phyloP scores from a whole-genome alignment of 2,113 vertebrate genomes.

The Lagopus leucura region DNA sequence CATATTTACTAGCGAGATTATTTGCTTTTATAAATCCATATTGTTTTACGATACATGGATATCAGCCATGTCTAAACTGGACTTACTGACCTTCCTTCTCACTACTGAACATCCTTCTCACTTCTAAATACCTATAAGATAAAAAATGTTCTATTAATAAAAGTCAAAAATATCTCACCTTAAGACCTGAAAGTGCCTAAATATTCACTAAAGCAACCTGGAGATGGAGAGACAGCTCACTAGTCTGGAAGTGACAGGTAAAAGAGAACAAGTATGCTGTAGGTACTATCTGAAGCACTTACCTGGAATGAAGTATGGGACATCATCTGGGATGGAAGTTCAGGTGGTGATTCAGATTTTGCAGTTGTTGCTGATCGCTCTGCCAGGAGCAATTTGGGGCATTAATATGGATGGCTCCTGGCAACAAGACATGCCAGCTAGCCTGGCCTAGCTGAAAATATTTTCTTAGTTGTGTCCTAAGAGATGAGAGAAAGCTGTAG shows the following conservation, averaged over 20 bases:
- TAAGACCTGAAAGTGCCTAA: background rate
- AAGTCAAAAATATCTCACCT: background rate
- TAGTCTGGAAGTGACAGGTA: background rate
- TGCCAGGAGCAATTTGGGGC: background rate
- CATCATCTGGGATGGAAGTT: background rate
- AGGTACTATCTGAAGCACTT: background rate
- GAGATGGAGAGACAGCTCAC: background rate
- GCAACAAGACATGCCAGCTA: background rate
- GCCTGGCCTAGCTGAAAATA: background rate
- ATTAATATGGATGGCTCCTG: background rate
- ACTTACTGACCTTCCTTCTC: background rate
- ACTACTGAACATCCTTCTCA: background rate
- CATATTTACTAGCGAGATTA: background rate
- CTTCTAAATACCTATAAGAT: background rate
- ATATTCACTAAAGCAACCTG: background rate
- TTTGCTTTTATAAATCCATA: background rate
- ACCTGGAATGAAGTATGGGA: background rate
- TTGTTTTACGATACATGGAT: background rate
- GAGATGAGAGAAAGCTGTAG: background rate
- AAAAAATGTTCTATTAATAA: background rate
- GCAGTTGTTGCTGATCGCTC: background rate
- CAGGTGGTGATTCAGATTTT: background rate
- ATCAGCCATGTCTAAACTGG: background rate
- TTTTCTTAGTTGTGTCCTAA: background rate
- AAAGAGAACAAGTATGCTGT: background rate